Evolutionary conservation across 2,888 invertebrate species (phyloP).

Genomic region (Panopea generosa): DNA sequence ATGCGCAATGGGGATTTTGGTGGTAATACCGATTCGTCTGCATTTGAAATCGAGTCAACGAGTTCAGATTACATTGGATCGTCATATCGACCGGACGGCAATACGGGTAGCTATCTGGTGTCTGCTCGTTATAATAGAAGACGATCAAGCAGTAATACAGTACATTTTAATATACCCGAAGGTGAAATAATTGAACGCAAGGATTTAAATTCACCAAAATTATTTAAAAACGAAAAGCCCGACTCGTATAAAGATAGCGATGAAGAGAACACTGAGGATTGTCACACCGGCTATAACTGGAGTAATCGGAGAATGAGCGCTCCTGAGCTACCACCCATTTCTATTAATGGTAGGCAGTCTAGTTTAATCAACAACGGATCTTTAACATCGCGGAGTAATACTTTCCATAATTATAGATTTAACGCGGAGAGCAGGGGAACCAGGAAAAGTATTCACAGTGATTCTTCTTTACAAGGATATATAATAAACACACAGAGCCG

Average conservation of each 20-base stretch:
- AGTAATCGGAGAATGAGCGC: slow-evolving; percentile 67
- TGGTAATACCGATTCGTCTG: slow-evolving; percentile 51
- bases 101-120: slow-evolving; percentile 21
- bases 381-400: slow-evolving; percentile 37
- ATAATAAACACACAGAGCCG: slow-evolving; percentile 42
- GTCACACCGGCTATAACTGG: background rate
- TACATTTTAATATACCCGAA: slow-evolving; percentile 47
- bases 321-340: slow-evolving; percentile 70
- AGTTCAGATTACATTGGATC: slow-evolving; percentile 33
- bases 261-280: slow-evolving; percentile 23
- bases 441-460: slow-evolving; percentile 57
- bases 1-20: slow-evolving; percentile 44
- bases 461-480: slow-evolving; percentile 53
- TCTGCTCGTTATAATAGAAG: slow-evolving; percentile 44
- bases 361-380: slow-evolving; percentile 43
- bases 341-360: slow-evolving; percentile 45
- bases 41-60: slow-evolving; percentile 30
- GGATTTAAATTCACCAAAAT: slow-evolving; percentile 12
- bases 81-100: slow-evolving; percentile 2
- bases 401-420: slow-evolving; percentile 48
- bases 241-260: background rate
- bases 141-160: slow-evolving; percentile 9
- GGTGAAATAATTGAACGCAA: slow-evolving; percentile 16
- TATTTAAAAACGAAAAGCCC: background rate
- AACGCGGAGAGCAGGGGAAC: slow-evolving; percentile 6